phyloP scores from a whole-genome alignment of 2,113 vertebrate species.

The Anhinga anhinga region DNA sequence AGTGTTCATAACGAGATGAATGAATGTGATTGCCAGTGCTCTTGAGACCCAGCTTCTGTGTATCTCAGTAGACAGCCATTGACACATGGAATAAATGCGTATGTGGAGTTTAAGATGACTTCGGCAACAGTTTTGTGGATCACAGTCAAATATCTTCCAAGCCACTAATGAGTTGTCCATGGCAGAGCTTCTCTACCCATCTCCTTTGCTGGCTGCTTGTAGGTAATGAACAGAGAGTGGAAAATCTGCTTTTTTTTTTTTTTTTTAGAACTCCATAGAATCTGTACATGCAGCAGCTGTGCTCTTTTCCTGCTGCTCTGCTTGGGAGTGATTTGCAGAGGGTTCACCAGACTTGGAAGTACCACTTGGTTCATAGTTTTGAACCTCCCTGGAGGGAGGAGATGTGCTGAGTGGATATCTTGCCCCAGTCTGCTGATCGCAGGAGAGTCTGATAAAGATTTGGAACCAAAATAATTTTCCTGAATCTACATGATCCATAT shows the following conservation, averaged over 20 bases:
- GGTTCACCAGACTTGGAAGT: background rate
- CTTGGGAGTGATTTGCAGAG: background rate
- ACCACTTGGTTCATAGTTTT: background rate
- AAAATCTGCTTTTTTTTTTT: background rate
- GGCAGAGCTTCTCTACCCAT: background rate
- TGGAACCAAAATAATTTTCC: too few relatives aligned
- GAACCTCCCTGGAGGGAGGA: background rate
- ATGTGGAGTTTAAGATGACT: background rate
- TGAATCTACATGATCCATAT: background rate
- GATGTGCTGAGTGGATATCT: background rate
- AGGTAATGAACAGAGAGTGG: background rate
- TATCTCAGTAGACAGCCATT: background rate
- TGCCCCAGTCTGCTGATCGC: fast-evolving
- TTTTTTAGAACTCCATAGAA: background rate
- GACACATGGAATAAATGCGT: fast-evolving
- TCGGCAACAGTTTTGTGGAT: background rate
- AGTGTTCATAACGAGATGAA: background rate
- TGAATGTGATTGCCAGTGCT: background rate
- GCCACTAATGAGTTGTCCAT: background rate
- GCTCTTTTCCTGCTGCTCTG: background rate
- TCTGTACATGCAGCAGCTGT: background rate
- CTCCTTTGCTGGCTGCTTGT: background rate
- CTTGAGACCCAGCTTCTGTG: background rate
- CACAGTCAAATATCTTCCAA: background rate
- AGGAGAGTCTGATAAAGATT: background rate